Conservation (phyloP, 2,888 invertebrate genomes). For the Agriotes lineatus region DNA sequence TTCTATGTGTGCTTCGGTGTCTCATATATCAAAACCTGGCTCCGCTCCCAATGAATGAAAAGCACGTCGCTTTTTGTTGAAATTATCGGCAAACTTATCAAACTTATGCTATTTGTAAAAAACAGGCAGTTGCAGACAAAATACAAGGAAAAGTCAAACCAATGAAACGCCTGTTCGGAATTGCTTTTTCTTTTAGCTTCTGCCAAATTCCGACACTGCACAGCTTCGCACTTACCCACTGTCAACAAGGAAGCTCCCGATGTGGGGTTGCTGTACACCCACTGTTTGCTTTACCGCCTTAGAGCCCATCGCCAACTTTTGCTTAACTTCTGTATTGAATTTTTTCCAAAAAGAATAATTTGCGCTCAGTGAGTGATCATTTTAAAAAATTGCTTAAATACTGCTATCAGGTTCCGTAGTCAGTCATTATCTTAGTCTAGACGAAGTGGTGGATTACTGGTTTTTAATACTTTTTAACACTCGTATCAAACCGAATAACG, state of each 20-base stretch:
- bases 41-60: conserved; percentile 29
- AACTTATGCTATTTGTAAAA: conserved; percentile 15
- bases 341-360: too few relatives aligned
- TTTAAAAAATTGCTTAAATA: too few relatives aligned
- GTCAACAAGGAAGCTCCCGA: conserved; percentile 32
- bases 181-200: conserved; percentile 20
- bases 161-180: conserved; percentile 14
- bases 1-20: too few relatives aligned
- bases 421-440: too few relatives aligned
- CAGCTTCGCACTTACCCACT: conserved; percentile 22
- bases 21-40: too few relatives aligned
- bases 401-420: too few relatives aligned
- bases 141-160: conserved; percentile 6
- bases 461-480: too few relatives aligned
- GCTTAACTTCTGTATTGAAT: too few relatives aligned
- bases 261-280: conserved; percentile 30
- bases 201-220: conserved; percentile 20
- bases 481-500: too few relatives aligned
- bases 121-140: background rate
- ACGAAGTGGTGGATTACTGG: too few relatives aligned
- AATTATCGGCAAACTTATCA: conserved; percentile 19
- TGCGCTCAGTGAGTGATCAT: too few relatives aligned
- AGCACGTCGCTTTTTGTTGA: conserved; percentile 14
- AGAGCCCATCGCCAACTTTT: too few relatives aligned
- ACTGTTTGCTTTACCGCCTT: conserved; percentile 34